phyloP scores from a whole-genome alignment of 2,113 vertebrate genomes.

The Oryzias celebensis region DNA sequence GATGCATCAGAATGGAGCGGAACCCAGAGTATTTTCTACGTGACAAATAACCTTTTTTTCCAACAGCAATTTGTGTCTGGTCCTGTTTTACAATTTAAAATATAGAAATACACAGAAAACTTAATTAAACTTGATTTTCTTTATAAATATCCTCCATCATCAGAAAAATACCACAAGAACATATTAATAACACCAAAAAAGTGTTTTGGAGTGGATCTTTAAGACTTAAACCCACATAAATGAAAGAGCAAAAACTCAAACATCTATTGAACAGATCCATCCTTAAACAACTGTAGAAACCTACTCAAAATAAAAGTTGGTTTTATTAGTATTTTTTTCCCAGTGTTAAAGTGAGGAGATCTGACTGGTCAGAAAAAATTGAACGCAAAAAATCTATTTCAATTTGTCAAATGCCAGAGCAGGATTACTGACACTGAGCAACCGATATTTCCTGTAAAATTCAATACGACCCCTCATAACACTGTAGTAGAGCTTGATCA shows the following conservation, averaged over 20 bases:
- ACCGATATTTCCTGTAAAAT: conserved; percentile 59
- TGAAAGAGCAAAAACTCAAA: conserved; percentile 8
- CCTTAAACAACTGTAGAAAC: conserved; percentile 10
- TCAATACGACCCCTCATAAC: conserved; percentile 31
- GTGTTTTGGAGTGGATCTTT: no score
- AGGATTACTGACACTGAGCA: conserved; percentile 70
- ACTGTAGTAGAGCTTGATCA: conserved; percentile 40
- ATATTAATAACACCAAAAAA: no score
- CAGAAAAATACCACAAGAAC: no score
- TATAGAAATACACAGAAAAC: no score
- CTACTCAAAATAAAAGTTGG: conserved; percentile 15
- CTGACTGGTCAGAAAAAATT: conserved; percentile 40
- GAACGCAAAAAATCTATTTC: conserved; percentile 65
- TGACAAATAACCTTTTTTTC: no score
- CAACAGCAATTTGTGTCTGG: no score
- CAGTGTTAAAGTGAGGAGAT: conserved; percentile 23
- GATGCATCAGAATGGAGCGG: no score
- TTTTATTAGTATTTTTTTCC: conserved; percentile 26
- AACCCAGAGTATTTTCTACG: no score
- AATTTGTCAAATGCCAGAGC: conserved; percentile 63
- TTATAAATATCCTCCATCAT: no score
- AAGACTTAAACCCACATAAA: neutral
- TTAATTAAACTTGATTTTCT: no score
- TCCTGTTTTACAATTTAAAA: no score
- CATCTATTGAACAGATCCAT: neutral